Base-by-base conservation (phyloP, 2,888 invertebrate genomes). In the Acrobasis repandana region DNA sequence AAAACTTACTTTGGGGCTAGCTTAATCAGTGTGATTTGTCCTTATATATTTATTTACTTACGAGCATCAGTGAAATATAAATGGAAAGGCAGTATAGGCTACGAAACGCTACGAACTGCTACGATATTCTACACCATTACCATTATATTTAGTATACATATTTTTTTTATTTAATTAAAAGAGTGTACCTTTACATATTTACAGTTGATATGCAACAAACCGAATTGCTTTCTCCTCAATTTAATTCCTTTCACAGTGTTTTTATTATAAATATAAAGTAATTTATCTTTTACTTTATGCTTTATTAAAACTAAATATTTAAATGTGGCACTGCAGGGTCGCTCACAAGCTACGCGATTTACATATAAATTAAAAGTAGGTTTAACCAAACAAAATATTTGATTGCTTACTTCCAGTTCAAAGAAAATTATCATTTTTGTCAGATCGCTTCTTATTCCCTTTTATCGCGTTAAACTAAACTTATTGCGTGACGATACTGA, bases 301-400 rank as follows among this genome's bases (percentile, higher is more conserved):
- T n/a, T 67, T 67, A 67, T 68, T 68, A 68, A 73, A 74, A 72
- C 71, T 70, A 73, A 76, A 64, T 64, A 80, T 76, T 79, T 78
- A 77, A 80, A 79, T 80, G 77, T 73, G 68, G 67, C 70, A 65
- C 65, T 65, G 71, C 63, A 70, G 68, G 65, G 70, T 66, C 70
- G 69, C 69, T 67, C 67, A 69, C 76, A 73, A 68, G 74, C 77
- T 74, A 64, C 71, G 66, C 65, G 73, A 89, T 89, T 88, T 82
- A 76, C 89, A 89, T 89, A 84, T 86, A 88, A 86, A 89, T 89
- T 86, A 86, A 83, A 86, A 77, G 68, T 73, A 76, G 74, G 70
- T 81, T 79, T 70, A 77, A 54, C 69, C 72, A 81, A 85, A 85
- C 80, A 83, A 78, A 79, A 77, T 79, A 80, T 83, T 86, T 79